Percentiles rank a stretch among this genome's conserved stretches.
phyloP scores from a whole-genome alignment of 2,113 vertebrate genomes.

The Engraulis encrasicolus region DNA sequence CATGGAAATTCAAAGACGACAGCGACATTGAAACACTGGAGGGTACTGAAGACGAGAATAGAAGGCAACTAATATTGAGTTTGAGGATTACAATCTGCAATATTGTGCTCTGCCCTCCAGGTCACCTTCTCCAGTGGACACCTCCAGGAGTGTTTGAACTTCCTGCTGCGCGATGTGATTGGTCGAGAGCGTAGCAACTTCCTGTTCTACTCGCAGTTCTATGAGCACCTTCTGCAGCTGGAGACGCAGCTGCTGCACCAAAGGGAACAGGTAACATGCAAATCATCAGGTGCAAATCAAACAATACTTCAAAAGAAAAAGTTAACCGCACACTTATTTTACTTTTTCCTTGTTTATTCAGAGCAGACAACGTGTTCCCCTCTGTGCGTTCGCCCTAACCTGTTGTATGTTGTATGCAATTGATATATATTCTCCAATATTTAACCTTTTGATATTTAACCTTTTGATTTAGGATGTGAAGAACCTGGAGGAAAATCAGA shows the following conservation, averaged over 20 bases:
- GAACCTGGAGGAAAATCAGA: slow-evolving; percentile 30
- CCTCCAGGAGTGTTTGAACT: slow-evolving; percentile 70
- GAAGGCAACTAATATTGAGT: neutral
- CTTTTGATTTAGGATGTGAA: slow-evolving; percentile 69
- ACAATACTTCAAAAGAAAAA: too few species aligned
- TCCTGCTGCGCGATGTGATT: slow-evolving; percentile 70
- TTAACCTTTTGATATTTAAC: neutral
- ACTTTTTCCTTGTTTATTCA: too few species aligned
- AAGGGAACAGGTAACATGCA: slow-evolving; percentile 66
- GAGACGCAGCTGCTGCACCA: slow-evolving; percentile 64
- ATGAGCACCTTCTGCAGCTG: slow-evolving; percentile 75
- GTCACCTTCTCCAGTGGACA: slow-evolving; percentile 65
- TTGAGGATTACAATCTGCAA: neutral
- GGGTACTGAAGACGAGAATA: neutral
- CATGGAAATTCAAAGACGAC: neutral
- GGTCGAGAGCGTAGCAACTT: slow-evolving; percentile 74
- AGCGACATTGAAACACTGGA: neutral
- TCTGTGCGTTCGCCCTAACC: too few species aligned
- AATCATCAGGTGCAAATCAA: neutral
- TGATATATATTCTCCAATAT: too few species aligned
- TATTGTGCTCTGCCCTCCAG: slow-evolving; percentile 53
- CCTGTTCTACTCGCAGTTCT: slow-evolving; percentile 75
- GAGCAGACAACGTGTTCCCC: too few species aligned
- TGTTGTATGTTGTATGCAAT: too few species aligned
- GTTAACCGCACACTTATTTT: too few species aligned